These are phyloP conservation scores for Uloborus plumipes DNA, from an alignment of 2,888 invertebrate genomes.

Conservation along the genomic window DNA sequence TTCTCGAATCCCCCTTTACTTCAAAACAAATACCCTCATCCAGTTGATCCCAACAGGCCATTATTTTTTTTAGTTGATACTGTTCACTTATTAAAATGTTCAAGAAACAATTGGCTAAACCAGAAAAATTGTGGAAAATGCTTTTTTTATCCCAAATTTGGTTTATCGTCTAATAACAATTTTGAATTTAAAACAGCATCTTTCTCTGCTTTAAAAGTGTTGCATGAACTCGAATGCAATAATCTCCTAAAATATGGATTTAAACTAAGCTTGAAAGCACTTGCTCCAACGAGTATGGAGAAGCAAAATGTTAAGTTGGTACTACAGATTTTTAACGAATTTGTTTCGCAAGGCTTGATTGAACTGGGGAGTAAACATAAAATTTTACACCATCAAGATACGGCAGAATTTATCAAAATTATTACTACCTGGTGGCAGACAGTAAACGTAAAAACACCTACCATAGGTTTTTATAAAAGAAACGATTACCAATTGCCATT, in stretches of 20 bases:
- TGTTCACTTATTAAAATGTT: too few relatives aligned
- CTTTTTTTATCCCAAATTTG: slow-evolving; percentile 34
- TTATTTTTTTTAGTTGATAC: slow-evolving; percentile 36
- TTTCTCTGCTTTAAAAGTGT: background rate
- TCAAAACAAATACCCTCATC: slow-evolving; percentile 6
- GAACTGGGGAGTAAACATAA: background rate
- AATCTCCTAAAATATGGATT: background rate
- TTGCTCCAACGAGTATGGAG: background rate
- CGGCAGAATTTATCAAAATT: background rate
- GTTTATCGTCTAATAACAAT: background rate
- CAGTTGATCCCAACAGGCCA: background rate
- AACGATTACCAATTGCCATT: slow-evolving; percentile 5
- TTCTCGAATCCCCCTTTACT: slow-evolving; percentile 6
- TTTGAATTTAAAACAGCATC: background rate
- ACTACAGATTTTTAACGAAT: background rate
- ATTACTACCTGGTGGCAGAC: slow-evolving; percentile 2
- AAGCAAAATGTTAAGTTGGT: background rate
- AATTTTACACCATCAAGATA: background rate
- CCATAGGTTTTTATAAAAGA: background rate
- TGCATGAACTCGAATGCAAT: background rate
- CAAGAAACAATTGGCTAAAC: slow-evolving; percentile 36
- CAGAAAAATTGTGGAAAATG: slow-evolving; percentile 21
- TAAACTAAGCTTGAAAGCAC: background rate
- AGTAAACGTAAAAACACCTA: slow-evolving; percentile 15
- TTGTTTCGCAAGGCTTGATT: background rate